These are phyloP conservation scores for Spea multiplicata DNA, from an alignment of 2,113 vertebrate genomes.

Conservation along the genomic window DNA sequence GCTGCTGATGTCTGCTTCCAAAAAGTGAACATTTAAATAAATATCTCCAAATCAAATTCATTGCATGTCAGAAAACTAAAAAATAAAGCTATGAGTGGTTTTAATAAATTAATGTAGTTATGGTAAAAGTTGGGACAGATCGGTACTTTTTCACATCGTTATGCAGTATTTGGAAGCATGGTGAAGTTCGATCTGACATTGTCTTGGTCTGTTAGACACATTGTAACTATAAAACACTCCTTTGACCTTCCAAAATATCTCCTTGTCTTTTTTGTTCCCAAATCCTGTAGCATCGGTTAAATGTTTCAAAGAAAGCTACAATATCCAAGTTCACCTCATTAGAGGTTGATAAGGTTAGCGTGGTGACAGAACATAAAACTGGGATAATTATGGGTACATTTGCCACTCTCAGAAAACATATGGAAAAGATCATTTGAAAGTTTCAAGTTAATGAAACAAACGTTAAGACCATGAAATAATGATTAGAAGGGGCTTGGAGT, in stretches of 20 bases:
- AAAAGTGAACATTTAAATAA: too few species aligned
- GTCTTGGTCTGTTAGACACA: too few species aligned
- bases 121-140: too few species aligned
- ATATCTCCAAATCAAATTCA: too few species aligned
- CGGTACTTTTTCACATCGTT: too few species aligned
- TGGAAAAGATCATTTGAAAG: not conserved
- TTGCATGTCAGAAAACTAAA: too few species aligned
- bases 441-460: slow-evolving; percentile 16
- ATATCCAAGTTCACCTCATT: not conserved
- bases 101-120: too few species aligned
- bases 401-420: not conserved
- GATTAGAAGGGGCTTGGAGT: too few species aligned
- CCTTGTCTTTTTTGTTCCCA: not conserved
- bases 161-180: too few species aligned
- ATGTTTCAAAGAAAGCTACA: not conserved
- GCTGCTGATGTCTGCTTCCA: too few species aligned
- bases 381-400: not conserved
- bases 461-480: not conserved
- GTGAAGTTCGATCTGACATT: too few species aligned
- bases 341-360: slow-evolving; percentile 22
- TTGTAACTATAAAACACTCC: not conserved
- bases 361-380: not conserved
- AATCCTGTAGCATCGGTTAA: not conserved
- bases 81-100: too few species aligned
- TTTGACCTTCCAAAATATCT: slow-evolving; percentile 15